phyloP scores from a whole-genome alignment of 2,113 vertebrate species.

The Balaeniceps rex region DNA sequence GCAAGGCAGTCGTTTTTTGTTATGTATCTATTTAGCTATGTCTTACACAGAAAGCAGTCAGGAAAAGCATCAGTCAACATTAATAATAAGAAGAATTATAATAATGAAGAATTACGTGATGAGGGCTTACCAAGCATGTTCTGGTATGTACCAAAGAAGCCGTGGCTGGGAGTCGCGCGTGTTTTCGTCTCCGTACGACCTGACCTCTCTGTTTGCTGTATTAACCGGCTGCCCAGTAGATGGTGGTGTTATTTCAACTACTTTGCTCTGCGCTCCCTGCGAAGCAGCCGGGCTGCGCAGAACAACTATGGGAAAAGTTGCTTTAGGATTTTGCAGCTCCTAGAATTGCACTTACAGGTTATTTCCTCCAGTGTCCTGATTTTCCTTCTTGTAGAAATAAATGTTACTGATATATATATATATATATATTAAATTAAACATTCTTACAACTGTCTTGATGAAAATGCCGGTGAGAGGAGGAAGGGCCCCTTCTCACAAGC shows the following conservation, averaged over 20 bases:
- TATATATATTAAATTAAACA: neutral
- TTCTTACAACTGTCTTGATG: neutral
- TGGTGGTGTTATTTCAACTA: constrained; percentile 77
- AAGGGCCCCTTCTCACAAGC: neutral
- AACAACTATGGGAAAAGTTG: neutral
- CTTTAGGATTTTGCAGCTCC: neutral
- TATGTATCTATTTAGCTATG: neutral
- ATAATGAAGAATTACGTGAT: neutral
- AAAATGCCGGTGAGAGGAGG: neutral
- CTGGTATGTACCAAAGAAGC: neutral
- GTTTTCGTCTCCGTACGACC: accelerated
- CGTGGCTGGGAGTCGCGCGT: neutral
- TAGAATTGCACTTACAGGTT: neutral
- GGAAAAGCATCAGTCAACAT: neutral
- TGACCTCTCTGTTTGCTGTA: neutral
- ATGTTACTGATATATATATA: neutral
- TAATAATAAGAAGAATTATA: neutral
- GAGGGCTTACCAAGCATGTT: neutral
- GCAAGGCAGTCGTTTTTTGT: neutral
- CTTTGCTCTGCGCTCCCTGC: neutral
- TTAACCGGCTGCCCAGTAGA: constrained; percentile 67
- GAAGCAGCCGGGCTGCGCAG: neutral
- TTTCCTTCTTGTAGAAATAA: neutral
- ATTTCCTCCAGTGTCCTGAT: neutral
- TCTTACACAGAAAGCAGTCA: neutral